A percentile compares a stretch with the other conserved stretches of the same genome.
These are phyloP conservation scores for Cochlearius cochlearius DNA, from an alignment of 2,113 vertebrate species.

Conservation along the genomic window DNA sequence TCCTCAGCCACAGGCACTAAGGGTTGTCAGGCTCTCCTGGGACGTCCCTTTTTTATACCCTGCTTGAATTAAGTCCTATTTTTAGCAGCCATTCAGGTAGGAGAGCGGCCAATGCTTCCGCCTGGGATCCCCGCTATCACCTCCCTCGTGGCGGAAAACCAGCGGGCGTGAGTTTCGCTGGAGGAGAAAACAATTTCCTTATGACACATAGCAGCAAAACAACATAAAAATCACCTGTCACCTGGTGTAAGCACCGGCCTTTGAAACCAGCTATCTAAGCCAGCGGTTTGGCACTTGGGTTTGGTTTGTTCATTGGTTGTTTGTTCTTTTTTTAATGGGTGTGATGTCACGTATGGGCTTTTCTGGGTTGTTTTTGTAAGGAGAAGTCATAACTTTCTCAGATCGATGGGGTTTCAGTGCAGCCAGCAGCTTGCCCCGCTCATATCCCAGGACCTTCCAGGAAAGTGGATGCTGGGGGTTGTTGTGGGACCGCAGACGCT, in stretches of 20 bases:
- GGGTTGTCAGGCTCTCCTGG: neutral
- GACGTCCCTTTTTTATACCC: neutral
- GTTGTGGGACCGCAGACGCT: accelerated
- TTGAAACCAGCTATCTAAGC: neutral
- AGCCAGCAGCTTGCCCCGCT: neutral
- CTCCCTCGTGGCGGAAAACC: neutral
- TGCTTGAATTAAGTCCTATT: constrained; percentile 31
- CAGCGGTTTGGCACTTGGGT: neutral
- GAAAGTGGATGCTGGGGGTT: neutral
- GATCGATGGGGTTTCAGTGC: neutral
- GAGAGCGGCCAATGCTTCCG: neutral
- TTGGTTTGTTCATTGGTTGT: neutral
- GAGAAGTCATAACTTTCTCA: neutral
- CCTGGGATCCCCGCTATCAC: neutral
- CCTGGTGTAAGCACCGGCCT: neutral
- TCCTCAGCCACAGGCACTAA: accelerated
- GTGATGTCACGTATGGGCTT: neutral
- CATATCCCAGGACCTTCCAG: neutral
- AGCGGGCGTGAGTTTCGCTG: neutral
- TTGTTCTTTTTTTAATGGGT: neutral
- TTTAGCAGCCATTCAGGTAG: constrained; percentile 59
- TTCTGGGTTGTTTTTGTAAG: neutral
- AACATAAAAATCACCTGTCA: neutral
- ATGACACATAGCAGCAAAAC: neutral
- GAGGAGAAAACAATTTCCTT: constrained; percentile 34